A percentile compares a stretch with the other conserved stretches of the same genome.
phyloP scores from a whole-genome alignment of 2,888 invertebrate genomes.

The Liposcelis brunnea region DNA sequence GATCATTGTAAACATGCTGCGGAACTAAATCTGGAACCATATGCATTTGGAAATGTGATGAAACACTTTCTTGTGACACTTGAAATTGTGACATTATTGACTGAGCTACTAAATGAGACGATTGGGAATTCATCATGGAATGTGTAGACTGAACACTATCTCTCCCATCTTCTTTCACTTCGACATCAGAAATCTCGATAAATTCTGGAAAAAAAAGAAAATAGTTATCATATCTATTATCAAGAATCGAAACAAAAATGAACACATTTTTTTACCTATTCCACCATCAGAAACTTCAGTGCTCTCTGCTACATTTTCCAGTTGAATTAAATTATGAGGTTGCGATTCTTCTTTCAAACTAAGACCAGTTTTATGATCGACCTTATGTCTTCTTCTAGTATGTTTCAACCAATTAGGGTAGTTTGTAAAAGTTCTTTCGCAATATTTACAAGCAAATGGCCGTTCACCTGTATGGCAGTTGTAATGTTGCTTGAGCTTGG shows the following conservation, averaged over 20 bases:
- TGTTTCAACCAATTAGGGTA: conserved; percentile 42
- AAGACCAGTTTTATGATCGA: conserved; percentile 4
- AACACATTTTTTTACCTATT: no score
- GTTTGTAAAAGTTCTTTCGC: conserved; percentile 36
- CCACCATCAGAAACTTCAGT: no score
- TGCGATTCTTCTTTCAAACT: not conserved
- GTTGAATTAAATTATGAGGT: not conserved
- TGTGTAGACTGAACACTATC: not conserved
- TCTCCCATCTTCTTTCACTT: conserved; percentile 4
- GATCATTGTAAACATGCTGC: no score
- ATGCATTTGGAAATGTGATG: no score
- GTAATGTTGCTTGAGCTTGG: conserved; percentile 36
- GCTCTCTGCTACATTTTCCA: not conserved
- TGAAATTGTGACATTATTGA: conserved; percentile 2
- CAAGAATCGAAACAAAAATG: no score
- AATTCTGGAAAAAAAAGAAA: not conserved
- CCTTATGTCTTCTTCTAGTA: conserved; percentile 31
- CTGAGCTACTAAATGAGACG: not conserved
- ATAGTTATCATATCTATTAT: not conserved
- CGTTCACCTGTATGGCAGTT: conserved; percentile 37
- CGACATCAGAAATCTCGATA: not conserved
- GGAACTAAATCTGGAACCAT: no score
- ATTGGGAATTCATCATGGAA: not conserved
- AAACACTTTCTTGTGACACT: not conserved
- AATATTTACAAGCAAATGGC: conserved; percentile 37